phyloP scores from a whole-genome alignment of 2,113 vertebrate genomes.

The Prunella himalayana region DNA sequence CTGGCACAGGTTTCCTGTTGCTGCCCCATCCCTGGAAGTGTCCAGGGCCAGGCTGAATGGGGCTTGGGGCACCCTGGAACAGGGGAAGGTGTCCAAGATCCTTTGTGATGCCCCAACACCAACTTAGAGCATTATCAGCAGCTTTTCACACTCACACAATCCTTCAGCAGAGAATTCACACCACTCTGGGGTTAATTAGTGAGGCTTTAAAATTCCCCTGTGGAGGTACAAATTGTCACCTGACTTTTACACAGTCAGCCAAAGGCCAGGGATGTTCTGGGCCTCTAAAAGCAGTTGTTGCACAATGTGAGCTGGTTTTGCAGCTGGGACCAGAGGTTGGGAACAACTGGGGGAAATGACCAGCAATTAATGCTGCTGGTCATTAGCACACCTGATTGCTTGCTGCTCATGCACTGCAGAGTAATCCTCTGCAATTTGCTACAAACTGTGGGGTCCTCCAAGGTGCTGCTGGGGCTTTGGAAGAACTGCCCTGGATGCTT shows the following conservation, averaged over 20 bases:
- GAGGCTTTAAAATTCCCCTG: background rate
- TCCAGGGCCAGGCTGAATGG: background rate
- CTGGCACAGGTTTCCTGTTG: background rate
- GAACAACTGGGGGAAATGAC: background rate
- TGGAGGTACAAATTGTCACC: background rate
- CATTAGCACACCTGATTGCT: rapidly evolving
- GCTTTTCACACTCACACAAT: background rate
- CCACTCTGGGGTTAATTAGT: background rate
- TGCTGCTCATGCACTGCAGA: background rate
- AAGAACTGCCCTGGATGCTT: background rate
- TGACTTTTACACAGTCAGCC: background rate
- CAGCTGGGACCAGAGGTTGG: background rate
- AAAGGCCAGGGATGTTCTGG: background rate
- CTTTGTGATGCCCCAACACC: background rate
- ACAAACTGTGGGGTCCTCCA: background rate
- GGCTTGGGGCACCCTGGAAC: background rate
- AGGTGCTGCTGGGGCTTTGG: background rate
- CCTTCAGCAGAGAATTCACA: background rate
- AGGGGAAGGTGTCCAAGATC: background rate
- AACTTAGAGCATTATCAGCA: background rate
- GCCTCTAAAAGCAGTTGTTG: background rate
- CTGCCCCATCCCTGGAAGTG: background rate
- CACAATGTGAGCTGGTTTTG: background rate
- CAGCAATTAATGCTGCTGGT: background rate
- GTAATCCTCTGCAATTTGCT: background rate